phyloP scores from a whole-genome alignment of 2,797 vertebrate species.

The Apodemus agrarius region DNA sequence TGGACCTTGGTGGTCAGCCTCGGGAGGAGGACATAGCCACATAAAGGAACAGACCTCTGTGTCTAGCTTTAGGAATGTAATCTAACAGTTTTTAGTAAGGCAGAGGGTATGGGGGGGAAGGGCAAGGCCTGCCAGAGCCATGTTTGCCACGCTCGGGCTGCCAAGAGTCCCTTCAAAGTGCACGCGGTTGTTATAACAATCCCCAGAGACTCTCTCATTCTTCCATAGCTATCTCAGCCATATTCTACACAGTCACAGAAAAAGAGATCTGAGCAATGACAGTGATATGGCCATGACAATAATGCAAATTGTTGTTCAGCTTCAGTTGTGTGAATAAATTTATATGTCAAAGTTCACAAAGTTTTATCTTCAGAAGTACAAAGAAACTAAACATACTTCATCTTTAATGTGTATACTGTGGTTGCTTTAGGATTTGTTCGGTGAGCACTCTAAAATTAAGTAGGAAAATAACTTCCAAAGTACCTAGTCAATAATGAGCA shows the following conservation, averaged over 20 bases:
- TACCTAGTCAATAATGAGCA: neutral
- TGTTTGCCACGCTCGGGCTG: neutral
- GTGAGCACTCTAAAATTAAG: slow-evolving; percentile 30
- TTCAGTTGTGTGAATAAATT: neutral
- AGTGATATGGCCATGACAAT: neutral
- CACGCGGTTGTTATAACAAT: neutral
- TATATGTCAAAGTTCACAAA: neutral
- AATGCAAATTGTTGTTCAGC: neutral
- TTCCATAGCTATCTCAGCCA: neutral
- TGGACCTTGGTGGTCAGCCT: too few relatives aligned
- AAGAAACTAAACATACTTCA: neutral
- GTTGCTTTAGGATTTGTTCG: neutral
- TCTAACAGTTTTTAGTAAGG: neutral
- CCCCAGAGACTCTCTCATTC: neutral
- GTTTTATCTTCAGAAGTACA: slow-evolving; percentile 38
- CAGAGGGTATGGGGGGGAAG: neutral
- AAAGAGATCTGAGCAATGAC: neutral
- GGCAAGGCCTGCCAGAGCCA: neutral
- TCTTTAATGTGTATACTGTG: neutral
- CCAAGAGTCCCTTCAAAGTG: neutral
- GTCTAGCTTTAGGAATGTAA: neutral
- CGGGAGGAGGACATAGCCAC: neutral
- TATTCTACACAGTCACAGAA: neutral
- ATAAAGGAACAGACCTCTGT: neutral
- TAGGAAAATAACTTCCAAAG: neutral